These are phyloP conservation scores for Jordanella pulchra DNA, from an alignment of 2,797 vertebrate genomes.

Conservation along the genomic window DNA sequence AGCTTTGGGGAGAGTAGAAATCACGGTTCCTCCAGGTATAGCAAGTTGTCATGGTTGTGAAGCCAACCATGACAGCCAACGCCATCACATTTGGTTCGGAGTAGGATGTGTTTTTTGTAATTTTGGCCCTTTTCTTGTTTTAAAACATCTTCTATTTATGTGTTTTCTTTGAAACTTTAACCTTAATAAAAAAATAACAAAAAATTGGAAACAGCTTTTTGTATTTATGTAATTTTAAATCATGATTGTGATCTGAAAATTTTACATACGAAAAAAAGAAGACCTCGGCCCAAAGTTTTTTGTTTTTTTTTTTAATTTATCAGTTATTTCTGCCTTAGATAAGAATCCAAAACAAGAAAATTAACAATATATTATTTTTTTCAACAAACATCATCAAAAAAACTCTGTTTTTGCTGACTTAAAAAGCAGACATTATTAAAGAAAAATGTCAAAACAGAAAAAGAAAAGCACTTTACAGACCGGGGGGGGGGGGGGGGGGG, in stretches of 20 bases:
- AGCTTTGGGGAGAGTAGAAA: no score
- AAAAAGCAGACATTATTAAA: constrained; percentile 39
- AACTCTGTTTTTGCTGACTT: constrained; percentile 31
- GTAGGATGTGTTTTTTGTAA: not conserved
- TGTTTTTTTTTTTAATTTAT: no score
- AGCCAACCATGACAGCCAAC: not conserved
- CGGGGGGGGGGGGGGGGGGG: no score
- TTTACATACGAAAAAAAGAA: not conserved
- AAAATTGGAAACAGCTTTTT: not conserved
- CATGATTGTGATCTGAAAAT: not conserved
- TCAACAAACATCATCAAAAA: constrained; percentile 34
- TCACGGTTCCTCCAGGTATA: not conserved
- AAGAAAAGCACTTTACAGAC: constrained; percentile 31
- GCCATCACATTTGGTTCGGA: not conserved
- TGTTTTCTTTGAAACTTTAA: not conserved
- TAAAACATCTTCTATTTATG: not conserved
- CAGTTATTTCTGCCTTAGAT: not conserved
- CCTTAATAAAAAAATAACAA: not conserved
- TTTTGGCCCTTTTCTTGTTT: not conserved
- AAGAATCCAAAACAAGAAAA: constrained; percentile 35
- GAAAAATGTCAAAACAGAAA: constrained; percentile 36
- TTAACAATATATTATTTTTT: constrained; percentile 76
- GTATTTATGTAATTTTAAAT: no score
- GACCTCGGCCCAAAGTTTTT: no score
- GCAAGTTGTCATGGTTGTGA: not conserved